Percentiles rank a stretch among this genome's conserved stretches.
These are phyloP conservation scores for Caenorhabditis virilis DNA, from an alignment of 2,888 invertebrate species.

Conservation along the genomic window DNA sequence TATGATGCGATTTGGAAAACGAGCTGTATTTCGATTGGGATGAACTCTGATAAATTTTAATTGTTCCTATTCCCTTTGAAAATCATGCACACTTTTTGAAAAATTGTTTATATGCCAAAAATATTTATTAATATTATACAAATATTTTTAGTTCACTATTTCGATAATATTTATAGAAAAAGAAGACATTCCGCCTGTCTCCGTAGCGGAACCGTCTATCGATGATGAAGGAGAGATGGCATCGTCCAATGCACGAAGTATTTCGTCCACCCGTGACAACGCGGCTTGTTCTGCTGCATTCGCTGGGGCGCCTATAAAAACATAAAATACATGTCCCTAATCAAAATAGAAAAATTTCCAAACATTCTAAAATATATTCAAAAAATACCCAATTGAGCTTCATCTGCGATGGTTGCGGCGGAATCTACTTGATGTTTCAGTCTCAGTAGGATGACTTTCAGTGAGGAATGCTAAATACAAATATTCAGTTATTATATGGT, in stretches of 20 bases:
- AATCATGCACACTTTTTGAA: too few relatives aligned
- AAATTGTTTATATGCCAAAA: too few relatives aligned
- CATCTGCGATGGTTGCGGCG: conserved; percentile 7
- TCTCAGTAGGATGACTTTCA: conserved; percentile 7
- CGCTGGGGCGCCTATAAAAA: conserved; percentile 8
- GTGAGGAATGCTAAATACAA: conserved; percentile 11
- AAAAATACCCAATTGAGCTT: conserved; percentile 8
- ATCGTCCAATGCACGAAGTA: conserved; percentile 5
- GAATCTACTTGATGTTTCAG: conserved; percentile 7
- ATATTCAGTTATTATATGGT: conserved; percentile 10
- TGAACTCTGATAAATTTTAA: not conserved
- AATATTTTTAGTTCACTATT: too few relatives aligned
- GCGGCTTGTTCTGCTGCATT: conserved; percentile 9
- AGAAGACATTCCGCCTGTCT: conserved; percentile 2
- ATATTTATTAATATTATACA: too few relatives aligned
- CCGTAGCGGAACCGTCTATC: conserved; percentile 3
- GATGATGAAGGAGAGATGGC: conserved; percentile 5
- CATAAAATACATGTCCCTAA: conserved; percentile 6
- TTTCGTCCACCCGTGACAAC: conserved; percentile 3
- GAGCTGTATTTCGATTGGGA: conserved; percentile 45
- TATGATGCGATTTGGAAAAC: conserved; percentile 49
- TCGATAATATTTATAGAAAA: conserved; percentile 5
- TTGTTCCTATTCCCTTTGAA: too few relatives aligned
- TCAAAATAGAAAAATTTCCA: conserved; percentile 9
- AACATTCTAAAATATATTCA: conserved; percentile 10